These are phyloP conservation scores for Kryptolebias marmoratus DNA, from an alignment of 2,113 vertebrate genomes.

Conservation along the genomic window DNA sequence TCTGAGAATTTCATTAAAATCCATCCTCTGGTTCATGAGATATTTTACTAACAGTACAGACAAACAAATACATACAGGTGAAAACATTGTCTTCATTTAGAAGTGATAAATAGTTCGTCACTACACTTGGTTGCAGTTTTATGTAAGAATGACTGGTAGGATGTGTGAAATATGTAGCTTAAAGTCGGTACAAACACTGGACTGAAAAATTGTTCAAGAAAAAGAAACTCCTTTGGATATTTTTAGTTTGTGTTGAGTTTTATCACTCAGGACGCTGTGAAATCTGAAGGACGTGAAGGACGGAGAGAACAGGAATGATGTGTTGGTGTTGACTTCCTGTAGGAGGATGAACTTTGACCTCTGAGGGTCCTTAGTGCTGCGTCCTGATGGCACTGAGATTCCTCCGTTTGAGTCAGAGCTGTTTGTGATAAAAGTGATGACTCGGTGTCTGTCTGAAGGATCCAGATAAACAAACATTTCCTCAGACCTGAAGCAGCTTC, in stretches of 20 bases:
- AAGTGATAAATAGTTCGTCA: too few species aligned
- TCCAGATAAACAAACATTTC: conserved; percentile 27
- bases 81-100: too few species aligned
- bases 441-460: conserved; percentile 20
- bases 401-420: conserved; percentile 16
- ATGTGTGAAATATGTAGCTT: too few species aligned
- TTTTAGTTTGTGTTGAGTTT: not conserved
- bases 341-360: conserved; percentile 67
- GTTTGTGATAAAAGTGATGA: conserved; percentile 13
- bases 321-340: conserved; percentile 59
- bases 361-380: conserved; percentile 44
- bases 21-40: too few species aligned
- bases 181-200: too few species aligned
- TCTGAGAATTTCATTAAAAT: too few species aligned
- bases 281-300: conserved; percentile 48
- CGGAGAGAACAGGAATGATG: conserved; percentile 10
- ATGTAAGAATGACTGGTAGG: too few species aligned
- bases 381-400: conserved; percentile 55
- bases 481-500: conserved; percentile 16
- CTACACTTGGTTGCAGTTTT: too few species aligned
- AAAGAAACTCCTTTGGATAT: too few species aligned
- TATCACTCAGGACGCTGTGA: conserved; percentile 55
- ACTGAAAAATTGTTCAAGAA: too few species aligned
- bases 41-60: too few species aligned
- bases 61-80: too few species aligned